Evolutionary conservation across 2,113 vertebrate species (phyloP).

Genomic region (Percopsis transmontana): DNA sequence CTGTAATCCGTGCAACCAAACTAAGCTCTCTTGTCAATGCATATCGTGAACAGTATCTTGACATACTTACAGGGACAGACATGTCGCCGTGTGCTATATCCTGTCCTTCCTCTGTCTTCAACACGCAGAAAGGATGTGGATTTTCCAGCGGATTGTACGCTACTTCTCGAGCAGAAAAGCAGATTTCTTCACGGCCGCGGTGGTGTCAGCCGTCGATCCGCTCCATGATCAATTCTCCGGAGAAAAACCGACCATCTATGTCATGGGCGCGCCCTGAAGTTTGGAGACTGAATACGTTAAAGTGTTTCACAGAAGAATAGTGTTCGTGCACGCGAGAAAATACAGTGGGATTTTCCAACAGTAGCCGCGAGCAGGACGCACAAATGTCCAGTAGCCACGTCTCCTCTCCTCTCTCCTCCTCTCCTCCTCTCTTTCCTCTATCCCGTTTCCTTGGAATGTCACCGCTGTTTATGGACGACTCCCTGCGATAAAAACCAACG

Average conservation of each 20-base stretch:
- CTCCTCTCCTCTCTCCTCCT: neutral
- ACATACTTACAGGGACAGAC: conserved; percentile 68
- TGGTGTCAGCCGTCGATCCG: conserved; percentile 19
- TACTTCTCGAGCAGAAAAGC: conserved; percentile 8
- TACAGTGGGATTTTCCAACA: conserved; percentile 1
- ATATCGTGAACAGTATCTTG: neutral
- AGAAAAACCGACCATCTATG: neutral
- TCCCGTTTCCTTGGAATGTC: neutral
- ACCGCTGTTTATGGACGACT: neutral
- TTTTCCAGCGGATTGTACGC: neutral
- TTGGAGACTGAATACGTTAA: neutral
- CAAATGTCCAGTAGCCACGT: conserved; percentile 6
- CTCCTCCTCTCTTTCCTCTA: neutral
- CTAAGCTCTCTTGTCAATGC: too few species aligned
- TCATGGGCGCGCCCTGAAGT: neutral
- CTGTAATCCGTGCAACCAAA: too few species aligned
- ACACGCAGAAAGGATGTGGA: neutral
- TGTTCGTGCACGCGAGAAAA: neutral
- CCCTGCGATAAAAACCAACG: neutral
- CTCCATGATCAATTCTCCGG: conserved; percentile 3
- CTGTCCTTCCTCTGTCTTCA: conserved; percentile 3
- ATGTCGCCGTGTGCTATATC: conserved; percentile 44
- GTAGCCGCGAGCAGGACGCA: neutral
- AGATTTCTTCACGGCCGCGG: conserved; percentile 16
- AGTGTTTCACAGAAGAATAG: neutral